Conservation (phyloP, 2,113 vertebrate genomes). For the Electrona antarctica region DNA sequence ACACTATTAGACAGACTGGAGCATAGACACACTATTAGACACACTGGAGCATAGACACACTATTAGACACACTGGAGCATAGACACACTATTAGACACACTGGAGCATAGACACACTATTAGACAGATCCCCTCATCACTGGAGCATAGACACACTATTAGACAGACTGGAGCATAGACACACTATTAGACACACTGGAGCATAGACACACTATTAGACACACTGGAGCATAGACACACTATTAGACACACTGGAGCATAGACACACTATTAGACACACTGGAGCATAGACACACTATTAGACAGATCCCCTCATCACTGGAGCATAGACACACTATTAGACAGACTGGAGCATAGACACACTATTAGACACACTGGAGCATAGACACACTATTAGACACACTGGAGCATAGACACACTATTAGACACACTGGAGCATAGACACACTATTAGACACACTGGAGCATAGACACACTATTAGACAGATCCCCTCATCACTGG, state of each 20-base stretch:
- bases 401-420: not conserved
- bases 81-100: no score
- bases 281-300: not conserved
- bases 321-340: no score
- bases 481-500: no score
- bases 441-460: no score
- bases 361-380: conserved; percentile 15
- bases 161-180: not conserved
- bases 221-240: not conserved
- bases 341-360: not conserved
- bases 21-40: no score
- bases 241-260: conserved; percentile 21
- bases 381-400: no score
- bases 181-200: conserved; percentile 14
- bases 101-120: not conserved
- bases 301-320: conserved; percentile 33
- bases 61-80: conserved; percentile 19
- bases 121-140: conserved; percentile 34
- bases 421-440: conserved; percentile 24
- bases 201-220: no score
- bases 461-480: not conserved
- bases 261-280: no score
- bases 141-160: no score
- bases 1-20: conserved; percentile 10
- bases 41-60: not conserved